phyloP scores from a whole-genome alignment of 2,797 vertebrate genomes.

The Phoeniculus purpureus region DNA sequence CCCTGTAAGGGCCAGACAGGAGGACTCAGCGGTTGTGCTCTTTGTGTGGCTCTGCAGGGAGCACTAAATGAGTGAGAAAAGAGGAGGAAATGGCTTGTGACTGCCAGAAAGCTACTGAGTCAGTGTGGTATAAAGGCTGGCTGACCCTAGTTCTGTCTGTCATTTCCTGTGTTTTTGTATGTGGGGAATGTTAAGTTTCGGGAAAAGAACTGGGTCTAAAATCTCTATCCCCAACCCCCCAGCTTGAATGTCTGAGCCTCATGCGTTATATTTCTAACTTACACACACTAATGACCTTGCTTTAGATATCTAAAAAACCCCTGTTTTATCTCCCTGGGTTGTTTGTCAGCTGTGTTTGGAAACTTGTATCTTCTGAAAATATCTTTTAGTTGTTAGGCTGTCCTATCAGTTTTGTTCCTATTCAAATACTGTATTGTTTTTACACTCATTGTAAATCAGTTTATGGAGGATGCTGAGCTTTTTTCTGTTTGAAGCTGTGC shows the following conservation, averaged over 20 bases:
- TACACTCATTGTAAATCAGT: background rate
- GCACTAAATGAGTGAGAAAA: background rate
- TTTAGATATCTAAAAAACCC: background rate
- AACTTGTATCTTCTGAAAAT: background rate
- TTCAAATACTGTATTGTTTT: background rate
- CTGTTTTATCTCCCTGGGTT: background rate
- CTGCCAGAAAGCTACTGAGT: background rate
- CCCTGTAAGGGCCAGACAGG: background rate
- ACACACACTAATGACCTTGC: too few species aligned
- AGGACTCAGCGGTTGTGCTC: background rate
- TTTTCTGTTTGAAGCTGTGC: background rate
- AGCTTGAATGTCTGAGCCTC: background rate
- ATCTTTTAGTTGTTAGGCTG: background rate
- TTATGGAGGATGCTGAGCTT: background rate
- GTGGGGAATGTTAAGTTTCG: background rate
- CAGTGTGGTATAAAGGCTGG: fast-evolving
- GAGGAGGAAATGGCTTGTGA: background rate
- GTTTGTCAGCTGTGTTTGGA: background rate
- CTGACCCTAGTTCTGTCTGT: background rate
- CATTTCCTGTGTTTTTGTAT: background rate
- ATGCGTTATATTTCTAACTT: background rate
- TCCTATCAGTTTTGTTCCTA: background rate
- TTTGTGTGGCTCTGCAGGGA: background rate
- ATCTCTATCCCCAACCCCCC: background rate
- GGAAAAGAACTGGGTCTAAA: background rate